These are phyloP conservation scores for Erebia palarica DNA, from an alignment of 2,888 invertebrate species.

Conservation along the genomic window DNA sequence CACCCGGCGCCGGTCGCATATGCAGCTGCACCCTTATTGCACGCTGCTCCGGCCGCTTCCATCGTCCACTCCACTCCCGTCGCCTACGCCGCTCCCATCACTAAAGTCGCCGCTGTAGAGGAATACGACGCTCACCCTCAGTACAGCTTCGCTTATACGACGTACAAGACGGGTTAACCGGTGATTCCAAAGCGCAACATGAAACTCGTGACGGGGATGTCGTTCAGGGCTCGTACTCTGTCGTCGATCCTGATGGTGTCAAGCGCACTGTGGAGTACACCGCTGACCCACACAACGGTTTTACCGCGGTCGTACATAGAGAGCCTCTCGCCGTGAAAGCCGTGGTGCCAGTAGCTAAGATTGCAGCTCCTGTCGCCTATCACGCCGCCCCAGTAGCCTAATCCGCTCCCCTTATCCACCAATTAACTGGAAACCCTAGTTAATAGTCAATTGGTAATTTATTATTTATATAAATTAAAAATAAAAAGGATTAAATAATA, in stretches of 20 bases:
- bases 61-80: conserved; percentile 40
- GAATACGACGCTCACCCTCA: conserved; percentile 67
- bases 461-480: neutral
- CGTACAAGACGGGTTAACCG: conserved; percentile 80
- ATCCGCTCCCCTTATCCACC: conserved; percentile 63
- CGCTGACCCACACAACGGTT: conserved; percentile 74
- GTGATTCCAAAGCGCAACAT: conserved; percentile 73
- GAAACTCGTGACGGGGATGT: conserved; percentile 74
- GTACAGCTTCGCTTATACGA: conserved; percentile 82
- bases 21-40: conserved; percentile 51
- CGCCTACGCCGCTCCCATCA: conserved; percentile 73
- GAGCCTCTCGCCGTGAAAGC: conserved; percentile 63
- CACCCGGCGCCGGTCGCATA: conserved; percentile 54
- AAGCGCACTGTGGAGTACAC: conserved; percentile 81
- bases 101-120: conserved; percentile 52
- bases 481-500: neutral
- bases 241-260: conserved; percentile 81
- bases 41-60: conserved; percentile 42
- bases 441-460: neutral
- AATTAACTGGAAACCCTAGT: conserved; percentile 48
- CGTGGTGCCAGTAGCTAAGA: conserved; percentile 60
- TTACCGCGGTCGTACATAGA: conserved; percentile 81
- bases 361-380: conserved; percentile 55
- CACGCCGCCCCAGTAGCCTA: conserved; percentile 62
- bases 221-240: conserved; percentile 79